Evolutionary conservation across 2,797 vertebrate genomes (phyloP).

Genomic region (Eupleurogrammus muticus): DNA sequence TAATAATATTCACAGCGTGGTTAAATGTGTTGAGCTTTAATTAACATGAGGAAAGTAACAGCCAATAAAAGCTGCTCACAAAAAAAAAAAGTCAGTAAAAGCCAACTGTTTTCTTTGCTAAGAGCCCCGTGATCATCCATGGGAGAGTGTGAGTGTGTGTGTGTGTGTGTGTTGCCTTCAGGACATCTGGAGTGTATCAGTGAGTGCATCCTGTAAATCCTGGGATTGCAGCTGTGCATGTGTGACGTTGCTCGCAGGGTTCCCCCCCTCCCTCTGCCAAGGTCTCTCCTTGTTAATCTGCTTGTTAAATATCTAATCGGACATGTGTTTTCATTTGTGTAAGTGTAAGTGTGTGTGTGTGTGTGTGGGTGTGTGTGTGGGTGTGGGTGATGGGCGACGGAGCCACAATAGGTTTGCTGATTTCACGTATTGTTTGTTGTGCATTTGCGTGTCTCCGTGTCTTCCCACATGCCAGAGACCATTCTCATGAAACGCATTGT

Average conservation of each 20-base stretch:
- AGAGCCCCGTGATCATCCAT: slow-evolving; percentile 13
- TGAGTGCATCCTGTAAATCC: slow-evolving; percentile 55
- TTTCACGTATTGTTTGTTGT: not conserved
- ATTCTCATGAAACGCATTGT: slow-evolving; percentile 6
- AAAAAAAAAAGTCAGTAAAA: slow-evolving; percentile 38
- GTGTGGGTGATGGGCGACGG: slow-evolving; percentile 15
- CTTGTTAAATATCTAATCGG: slow-evolving; percentile 73
- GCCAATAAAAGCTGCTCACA: not conserved
- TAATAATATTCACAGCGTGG: not conserved
- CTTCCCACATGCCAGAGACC: slow-evolving; percentile 22
- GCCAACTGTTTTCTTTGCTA: slow-evolving; percentile 32
- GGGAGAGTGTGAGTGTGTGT: not conserved
- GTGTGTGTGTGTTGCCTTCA: slow-evolving; percentile 20
- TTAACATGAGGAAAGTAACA: slow-evolving; percentile 6
- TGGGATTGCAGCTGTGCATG: slow-evolving; percentile 51
- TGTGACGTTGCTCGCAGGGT: slow-evolving; percentile 19
- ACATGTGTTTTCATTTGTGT: slow-evolving; percentile 67
- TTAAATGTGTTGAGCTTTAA: not conserved
- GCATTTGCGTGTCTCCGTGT: slow-evolving; percentile 11
- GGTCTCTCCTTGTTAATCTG: slow-evolving; percentile 67
- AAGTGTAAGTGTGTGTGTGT: slow-evolving; percentile 9
- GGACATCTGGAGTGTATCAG: slow-evolving; percentile 73
- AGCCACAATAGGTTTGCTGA: slow-evolving; percentile 13
- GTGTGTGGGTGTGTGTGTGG: slow-evolving; percentile 1
- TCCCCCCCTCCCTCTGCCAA: not conserved